Conservation (phyloP, 2,113 vertebrate species). For the Genyomyrus donnyi region DNA sequence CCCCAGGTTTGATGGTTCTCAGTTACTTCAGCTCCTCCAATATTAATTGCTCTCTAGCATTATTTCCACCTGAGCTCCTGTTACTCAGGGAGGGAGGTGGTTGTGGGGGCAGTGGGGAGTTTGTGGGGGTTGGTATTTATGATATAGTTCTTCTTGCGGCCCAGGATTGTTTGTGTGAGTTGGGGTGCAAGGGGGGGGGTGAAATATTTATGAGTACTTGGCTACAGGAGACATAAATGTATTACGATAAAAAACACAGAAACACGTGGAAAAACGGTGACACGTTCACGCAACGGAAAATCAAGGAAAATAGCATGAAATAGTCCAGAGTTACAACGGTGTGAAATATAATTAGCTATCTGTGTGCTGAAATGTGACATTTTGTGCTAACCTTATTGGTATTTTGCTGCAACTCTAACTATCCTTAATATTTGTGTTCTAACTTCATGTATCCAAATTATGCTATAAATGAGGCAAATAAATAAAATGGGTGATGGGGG, state of each 20-base stretch:
- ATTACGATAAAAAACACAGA: conserved; percentile 13
- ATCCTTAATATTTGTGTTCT: neutral
- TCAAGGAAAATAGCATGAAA: neutral
- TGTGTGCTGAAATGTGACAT: neutral
- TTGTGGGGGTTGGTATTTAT: neutral
- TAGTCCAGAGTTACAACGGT: neutral
- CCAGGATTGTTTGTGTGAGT: conserved; percentile 33
- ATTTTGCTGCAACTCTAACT: neutral
- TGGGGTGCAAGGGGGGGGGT: conserved; percentile 35
- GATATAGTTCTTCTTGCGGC: conserved; percentile 23
- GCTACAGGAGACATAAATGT: conserved; percentile 34
- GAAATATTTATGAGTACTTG: conserved; percentile 47
- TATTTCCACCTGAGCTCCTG: conserved; percentile 50
- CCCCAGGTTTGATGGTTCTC: conserved; percentile 52
- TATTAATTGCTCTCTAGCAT: conserved; percentile 63
- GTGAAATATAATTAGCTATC: neutral
- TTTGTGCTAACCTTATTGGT: neutral
- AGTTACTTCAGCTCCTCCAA: conserved; percentile 61
- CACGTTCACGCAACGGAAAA: neutral
- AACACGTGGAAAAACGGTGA: neutral
- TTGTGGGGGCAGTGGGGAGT: neutral
- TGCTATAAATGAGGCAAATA: neutral
- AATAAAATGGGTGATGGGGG: neutral
- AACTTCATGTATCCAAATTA: neutral
- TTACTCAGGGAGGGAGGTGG: conserved; percentile 42